Base-by-base conservation (phyloP, 2,797 vertebrate species). In the Acanthurus tractus region DNA sequence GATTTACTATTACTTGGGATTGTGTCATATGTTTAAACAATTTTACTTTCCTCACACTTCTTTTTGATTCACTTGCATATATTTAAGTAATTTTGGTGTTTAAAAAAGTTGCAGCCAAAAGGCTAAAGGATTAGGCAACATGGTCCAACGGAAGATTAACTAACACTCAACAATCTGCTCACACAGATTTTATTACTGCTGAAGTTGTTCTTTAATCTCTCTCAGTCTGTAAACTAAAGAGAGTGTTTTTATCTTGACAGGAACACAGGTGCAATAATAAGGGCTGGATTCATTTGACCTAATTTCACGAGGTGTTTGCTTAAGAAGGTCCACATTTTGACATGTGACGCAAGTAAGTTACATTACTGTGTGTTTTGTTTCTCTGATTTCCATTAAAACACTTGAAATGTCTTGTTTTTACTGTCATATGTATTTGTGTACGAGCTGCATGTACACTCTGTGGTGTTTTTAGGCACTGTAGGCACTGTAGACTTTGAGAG, bases 211-310 rank as follows among this genome's bases (percentile, higher is more conserved):
- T 68, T 34, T 3, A 13, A 50, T 48, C 34, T 49, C 13, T 34
- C 22, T 48, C 34, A 44, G 23, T 23, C 34, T 65, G 53, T 49
- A 12, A 44, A 50, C 52, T 59, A 34, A 54, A 34, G 25, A 29
- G 48, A 53, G 14, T 54, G 38, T 29, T 54, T 52, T 78, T 58
- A 67, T 72, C 42, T 72, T 6, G 34, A 44, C 45, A 54, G n/a
- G 8, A 57, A 14, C 75, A 63, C 20, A 23, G 8, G 44, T 34
- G 38, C 66, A 14, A 53, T 74, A 42, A 63, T 45, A 23, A 55
- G 17, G 4, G 1, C 18, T 3, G 12, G 3, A 20, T 14, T 14
- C 2, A 18, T 45, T 36, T 68, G 61, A 69, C 63, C 50, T 58
- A 7, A 46, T 64, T 79, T 63, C 20, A 8, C 12, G 0, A 55